phyloP scores from a whole-genome alignment of 2,888 invertebrate genomes.

The Cetonia aurata region DNA sequence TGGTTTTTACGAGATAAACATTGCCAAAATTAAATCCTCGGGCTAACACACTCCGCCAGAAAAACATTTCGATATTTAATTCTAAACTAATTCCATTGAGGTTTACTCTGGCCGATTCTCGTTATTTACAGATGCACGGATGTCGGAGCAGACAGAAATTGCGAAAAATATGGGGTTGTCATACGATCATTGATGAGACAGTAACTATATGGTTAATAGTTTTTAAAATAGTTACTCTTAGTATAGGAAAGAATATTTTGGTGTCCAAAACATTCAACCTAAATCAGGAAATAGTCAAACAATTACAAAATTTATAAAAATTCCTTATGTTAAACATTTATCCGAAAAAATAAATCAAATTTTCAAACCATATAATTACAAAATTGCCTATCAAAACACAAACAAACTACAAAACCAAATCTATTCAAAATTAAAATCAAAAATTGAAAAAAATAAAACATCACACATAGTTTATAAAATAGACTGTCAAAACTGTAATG shows the following conservation, averaged over 20 bases:
- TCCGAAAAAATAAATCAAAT: too few species aligned
- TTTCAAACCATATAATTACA: too few species aligned
- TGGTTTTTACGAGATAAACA: conserved; percentile 68
- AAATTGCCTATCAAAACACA: too few species aligned
- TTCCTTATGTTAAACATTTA: too few species aligned
- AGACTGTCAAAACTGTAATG: too few species aligned
- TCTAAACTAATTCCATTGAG: conserved; percentile 63
- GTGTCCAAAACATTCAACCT: too few species aligned
- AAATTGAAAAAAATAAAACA: too few species aligned
- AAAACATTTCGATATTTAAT: conserved; percentile 67
- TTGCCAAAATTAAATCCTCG: conserved; percentile 66
- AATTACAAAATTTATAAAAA: too few species aligned
- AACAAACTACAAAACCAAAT: too few species aligned
- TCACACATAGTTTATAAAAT: too few species aligned
- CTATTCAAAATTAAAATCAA: too few species aligned
- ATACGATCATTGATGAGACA: background rate
- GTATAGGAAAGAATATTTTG: background rate
- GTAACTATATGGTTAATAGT: conserved; percentile 11
- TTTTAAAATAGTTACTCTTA: background rate
- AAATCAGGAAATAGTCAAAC: too few species aligned
- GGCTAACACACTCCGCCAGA: conserved; percentile 64
- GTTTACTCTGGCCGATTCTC: conserved; percentile 51
- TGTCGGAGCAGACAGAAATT: background rate
- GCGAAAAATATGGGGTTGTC: background rate
- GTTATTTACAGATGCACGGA: conserved; percentile 28